Evolutionary conservation across 2,113 vertebrate species (phyloP).

Genomic region (Tachuris rubrigastra): DNA sequence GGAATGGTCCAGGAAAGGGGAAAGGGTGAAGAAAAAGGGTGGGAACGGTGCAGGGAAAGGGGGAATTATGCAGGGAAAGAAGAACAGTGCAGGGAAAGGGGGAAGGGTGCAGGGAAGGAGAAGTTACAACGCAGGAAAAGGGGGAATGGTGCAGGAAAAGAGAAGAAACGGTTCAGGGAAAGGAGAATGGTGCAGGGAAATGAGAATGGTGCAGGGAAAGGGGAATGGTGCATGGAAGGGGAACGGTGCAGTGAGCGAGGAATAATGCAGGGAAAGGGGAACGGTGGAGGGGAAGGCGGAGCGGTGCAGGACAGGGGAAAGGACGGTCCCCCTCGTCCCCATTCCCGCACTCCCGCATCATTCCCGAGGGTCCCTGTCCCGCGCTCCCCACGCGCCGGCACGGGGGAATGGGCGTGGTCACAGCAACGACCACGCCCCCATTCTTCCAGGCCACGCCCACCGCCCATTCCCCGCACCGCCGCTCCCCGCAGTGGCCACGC

Average conservation of each 20-base stretch:
- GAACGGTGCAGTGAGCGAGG: background rate
- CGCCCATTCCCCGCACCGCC: fast-evolving
- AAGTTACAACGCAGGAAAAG: too few species aligned
- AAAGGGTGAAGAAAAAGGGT: background rate
- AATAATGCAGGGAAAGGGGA: too few species aligned
- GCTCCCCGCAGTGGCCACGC: fast-evolving
- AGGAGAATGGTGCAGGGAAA: background rate
- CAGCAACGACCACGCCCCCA: fast-evolving
- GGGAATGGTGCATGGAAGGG: background rate
- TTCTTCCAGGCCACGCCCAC: background rate
- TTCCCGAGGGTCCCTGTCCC: background rate
- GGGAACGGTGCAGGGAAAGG: background rate
- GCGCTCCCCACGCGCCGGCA: fast-evolving
- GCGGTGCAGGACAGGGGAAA: background rate
- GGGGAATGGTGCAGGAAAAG: too few species aligned
- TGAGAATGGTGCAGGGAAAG: too few species aligned
- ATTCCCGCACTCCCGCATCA: background rate
- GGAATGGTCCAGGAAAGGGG: too few species aligned
- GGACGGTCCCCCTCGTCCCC: too few species aligned
- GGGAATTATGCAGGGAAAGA: too few species aligned
- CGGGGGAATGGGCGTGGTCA: background rate
- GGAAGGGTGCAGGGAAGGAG: too few species aligned
- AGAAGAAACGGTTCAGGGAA: background rate
- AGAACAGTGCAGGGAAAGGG: too few species aligned
- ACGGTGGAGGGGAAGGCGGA: background rate